Conservation (phyloP, 1,140 invertebrate species). For the Trichonephila clavipes region DNA sequence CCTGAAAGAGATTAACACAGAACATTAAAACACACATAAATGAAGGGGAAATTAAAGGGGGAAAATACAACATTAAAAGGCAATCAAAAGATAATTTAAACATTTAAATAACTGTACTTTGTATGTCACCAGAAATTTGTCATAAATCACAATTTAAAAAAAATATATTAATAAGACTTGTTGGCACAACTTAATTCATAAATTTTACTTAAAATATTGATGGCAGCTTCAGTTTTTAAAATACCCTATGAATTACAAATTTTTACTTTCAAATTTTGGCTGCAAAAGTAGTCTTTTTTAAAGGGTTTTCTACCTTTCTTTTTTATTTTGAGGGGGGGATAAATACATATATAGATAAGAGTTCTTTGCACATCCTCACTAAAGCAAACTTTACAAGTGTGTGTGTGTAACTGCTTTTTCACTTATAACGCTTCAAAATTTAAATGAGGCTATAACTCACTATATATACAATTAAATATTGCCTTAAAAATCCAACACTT, state of each 20-base stretch:
- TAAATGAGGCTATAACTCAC: no score
- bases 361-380: no score
- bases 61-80: background rate
- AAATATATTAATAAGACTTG: background rate
- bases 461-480: no score
- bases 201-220: background rate
- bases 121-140: conserved; percentile 27
- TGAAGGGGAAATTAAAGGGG: background rate
- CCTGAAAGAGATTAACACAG: background rate
- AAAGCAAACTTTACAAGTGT: no score
- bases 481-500: no score
- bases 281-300: no score
- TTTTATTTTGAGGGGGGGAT: no score
- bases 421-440: no score
- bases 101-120: background rate
- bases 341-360: no score
- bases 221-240: conserved; percentile 20
- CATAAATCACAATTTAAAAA: background rate
- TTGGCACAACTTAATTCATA: background rate
- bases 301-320: no score
- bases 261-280: no score
- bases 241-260: background rate
- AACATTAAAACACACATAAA: conserved; percentile 7
- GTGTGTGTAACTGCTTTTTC: no score
- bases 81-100: background rate